Conservation (phyloP, 2,888 invertebrate genomes). For the Zeuzera pyrina region DNA sequence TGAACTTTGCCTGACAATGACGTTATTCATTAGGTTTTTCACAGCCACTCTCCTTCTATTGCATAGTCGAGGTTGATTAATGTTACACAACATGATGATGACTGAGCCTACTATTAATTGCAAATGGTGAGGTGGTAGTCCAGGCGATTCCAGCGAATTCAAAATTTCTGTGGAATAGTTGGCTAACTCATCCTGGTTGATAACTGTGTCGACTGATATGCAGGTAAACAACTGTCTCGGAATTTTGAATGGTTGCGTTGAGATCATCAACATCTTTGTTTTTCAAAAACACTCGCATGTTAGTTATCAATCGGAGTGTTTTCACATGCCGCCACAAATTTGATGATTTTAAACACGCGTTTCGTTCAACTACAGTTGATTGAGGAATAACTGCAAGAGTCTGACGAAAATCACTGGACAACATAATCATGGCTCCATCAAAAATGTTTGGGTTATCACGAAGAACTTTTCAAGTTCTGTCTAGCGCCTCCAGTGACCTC, state of each 20-base stretch:
- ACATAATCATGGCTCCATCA: constrained; percentile 21
- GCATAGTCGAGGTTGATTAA: too few species aligned
- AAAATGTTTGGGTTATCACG: constrained; percentile 17
- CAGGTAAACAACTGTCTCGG: not conserved
- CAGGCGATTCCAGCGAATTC: constrained; percentile 7
- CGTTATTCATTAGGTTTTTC: constrained; percentile 5
- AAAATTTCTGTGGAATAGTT: constrained; percentile 8
- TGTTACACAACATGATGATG: constrained; percentile 6
- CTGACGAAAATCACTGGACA: constrained; percentile 26
- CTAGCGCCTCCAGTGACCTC: constrained; percentile 17
- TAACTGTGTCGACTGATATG: constrained; percentile 7
- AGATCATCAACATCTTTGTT: constrained; percentile 3
- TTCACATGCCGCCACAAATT: constrained; percentile 20
- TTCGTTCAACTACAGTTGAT: constrained; percentile 21
- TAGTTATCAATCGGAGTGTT: constrained; percentile 20
- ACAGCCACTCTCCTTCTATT: constrained; percentile 5
- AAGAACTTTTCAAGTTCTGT: constrained; percentile 20
- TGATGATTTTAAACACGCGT: constrained; percentile 23
- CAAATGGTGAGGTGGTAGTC: constrained; percentile 7
- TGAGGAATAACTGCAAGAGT: constrained; percentile 24
- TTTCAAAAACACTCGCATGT: constrained; percentile 10
- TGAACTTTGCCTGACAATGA: constrained; percentile 5
- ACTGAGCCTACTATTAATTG: constrained; percentile 6
- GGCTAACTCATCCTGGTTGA: constrained; percentile 5
- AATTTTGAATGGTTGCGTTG: not conserved